These are phyloP conservation scores for Thalassarche chlororhynchos DNA, from an alignment of 2,113 vertebrate genomes.

Conservation along the genomic window DNA sequence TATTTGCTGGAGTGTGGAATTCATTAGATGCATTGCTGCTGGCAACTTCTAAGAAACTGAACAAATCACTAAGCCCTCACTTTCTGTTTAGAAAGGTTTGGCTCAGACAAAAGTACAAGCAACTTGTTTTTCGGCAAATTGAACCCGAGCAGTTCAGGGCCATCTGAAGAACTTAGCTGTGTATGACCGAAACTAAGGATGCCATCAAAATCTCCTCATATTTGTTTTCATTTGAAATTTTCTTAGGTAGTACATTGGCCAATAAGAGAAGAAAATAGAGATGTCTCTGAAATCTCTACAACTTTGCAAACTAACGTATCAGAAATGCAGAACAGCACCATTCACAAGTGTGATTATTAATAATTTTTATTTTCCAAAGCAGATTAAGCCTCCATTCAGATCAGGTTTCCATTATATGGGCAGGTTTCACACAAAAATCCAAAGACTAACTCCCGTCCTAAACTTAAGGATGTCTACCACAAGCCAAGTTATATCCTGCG, in stretches of 20 bases:
- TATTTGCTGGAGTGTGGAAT: neutral
- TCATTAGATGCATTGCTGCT: neutral
- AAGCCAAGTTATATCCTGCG: neutral
- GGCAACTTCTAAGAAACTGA: neutral
- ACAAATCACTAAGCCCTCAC: neutral
- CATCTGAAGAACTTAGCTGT: neutral
- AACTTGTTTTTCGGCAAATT: neutral
- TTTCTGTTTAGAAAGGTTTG: neutral
- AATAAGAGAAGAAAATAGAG: neutral
- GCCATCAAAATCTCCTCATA: neutral
- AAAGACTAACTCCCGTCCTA: neutral
- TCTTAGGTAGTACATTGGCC: neutral
- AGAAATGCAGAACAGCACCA: neutral
- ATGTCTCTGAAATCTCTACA: neutral
- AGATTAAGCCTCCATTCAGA: neutral
- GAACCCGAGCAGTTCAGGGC: neutral
- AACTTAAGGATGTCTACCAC: neutral
- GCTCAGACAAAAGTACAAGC: neutral
- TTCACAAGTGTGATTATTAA: neutral
- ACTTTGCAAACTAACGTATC: neutral
- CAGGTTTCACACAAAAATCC: neutral
- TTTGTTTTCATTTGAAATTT: neutral
- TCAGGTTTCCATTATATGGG: neutral
- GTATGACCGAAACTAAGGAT: neutral
- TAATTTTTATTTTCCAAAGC: neutral